A percentile compares a stretch with the other conserved stretches of the same genome.
phyloP scores from a whole-genome alignment of 2,888 invertebrate genomes.

The Villa cingulata region DNA sequence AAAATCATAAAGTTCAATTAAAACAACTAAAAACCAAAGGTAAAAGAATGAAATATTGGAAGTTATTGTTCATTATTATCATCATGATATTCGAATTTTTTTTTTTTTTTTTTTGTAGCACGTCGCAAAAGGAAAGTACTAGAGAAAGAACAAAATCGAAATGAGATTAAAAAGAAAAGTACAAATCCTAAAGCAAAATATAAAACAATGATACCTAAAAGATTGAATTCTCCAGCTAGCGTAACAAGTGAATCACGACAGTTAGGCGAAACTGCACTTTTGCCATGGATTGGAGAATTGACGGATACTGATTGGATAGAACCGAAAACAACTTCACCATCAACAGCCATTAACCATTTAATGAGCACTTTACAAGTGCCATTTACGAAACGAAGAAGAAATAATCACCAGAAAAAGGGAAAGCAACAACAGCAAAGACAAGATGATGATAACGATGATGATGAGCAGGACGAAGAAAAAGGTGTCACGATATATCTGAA shows the following conservation, averaged over 20 bases:
- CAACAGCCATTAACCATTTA: too few species aligned
- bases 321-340: neutral
- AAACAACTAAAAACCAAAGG: conserved; percentile 9
- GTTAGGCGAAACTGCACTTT: neutral
- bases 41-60: neutral
- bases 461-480: neutral
- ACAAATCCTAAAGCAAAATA: too few species aligned
- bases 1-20: conserved; percentile 7
- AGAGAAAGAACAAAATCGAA: neutral
- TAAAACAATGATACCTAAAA: too few species aligned
- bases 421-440: neutral
- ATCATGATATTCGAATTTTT: too few species aligned
- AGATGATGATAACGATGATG: neutral
- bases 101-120: conserved; percentile 1
- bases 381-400: neutral
- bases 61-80: too few species aligned
- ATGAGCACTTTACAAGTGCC: too few species aligned
- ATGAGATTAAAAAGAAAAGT: too few species aligned
- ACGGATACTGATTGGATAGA: neutral
- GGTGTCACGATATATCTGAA: conserved; percentile 7
- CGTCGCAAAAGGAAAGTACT: conserved; percentile 2
- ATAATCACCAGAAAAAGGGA: neutral
- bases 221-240: too few species aligned
- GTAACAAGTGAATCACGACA: neutral
- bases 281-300: neutral